These are phyloP conservation scores for Zaprionus lachaisei DNA, from an alignment of 1,140 invertebrate genomes.

Conservation along the genomic window DNA sequence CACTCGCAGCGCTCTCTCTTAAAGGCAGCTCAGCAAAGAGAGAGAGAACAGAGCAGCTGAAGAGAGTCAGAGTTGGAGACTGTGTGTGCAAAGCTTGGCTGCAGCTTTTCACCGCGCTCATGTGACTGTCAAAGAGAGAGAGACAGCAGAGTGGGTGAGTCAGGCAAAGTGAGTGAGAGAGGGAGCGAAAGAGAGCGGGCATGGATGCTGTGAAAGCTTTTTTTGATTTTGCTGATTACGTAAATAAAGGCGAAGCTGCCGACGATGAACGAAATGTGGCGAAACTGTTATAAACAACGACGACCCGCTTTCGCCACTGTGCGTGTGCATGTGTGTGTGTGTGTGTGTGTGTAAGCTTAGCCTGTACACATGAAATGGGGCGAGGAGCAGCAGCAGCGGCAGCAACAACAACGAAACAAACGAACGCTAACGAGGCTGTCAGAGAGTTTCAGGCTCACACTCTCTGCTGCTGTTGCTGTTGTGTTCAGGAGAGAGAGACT, in stretches of 20 bases:
- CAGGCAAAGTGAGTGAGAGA: slow-evolving; percentile 14
- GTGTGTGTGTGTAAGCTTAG: slow-evolving; percentile 39
- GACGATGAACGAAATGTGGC: slow-evolving; percentile 20
- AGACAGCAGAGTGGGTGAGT: slow-evolving; percentile 10
- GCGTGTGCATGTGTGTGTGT: slow-evolving; percentile 29
- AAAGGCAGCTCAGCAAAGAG: slow-evolving; percentile 23
- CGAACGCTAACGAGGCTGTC: slow-evolving; percentile 54
- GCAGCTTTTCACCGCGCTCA: slow-evolving; percentile 75
- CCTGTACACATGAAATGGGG: slow-evolving; percentile 56
- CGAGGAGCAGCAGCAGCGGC: slow-evolving; percentile 45
- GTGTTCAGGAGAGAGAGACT: too few relatives aligned
- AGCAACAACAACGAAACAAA: slow-evolving; percentile 22
- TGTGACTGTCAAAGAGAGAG: slow-evolving; percentile 59
- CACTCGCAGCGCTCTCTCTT: slow-evolving; percentile 29
- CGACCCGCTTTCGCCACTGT: slow-evolving; percentile 24
- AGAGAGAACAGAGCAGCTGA: not conserved
- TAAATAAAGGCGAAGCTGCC: slow-evolving; percentile 78
- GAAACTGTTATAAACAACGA: slow-evolving; percentile 15
- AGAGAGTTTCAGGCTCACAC: slow-evolving; percentile 11
- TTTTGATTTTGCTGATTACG: slow-evolving; percentile 79
- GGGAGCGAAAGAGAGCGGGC: slow-evolving; percentile 9
- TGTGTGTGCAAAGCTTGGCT: slow-evolving; percentile 21
- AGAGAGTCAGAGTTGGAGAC: slow-evolving; percentile 9
- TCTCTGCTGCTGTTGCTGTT: slow-evolving; percentile 4
- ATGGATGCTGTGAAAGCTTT: slow-evolving; percentile 63